Conservation (phyloP, 2,797 vertebrate genomes). For the Anableps anableps region DNA sequence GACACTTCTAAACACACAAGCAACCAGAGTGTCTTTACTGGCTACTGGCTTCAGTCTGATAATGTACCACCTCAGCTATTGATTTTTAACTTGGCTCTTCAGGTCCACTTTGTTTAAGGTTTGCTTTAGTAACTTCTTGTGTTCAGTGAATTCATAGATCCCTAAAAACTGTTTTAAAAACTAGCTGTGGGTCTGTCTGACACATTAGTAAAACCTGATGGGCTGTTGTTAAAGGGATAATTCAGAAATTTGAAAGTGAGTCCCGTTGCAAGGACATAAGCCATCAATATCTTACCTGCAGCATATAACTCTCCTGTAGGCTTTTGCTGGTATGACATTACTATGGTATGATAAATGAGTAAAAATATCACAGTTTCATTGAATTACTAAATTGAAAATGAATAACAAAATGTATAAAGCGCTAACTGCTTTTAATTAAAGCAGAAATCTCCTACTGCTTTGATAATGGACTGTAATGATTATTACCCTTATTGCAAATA, state of each 20-base stretch:
- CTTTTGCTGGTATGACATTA: too few species aligned
- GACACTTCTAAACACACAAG: constrained; percentile 54
- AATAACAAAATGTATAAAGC: too few species aligned
- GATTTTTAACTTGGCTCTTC: constrained; percentile 34
- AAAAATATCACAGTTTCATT: too few species aligned
- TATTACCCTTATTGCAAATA: too few species aligned
- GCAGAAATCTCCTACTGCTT: too few species aligned
- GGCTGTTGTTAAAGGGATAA: background rate
- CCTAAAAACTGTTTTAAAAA: constrained; percentile 4
- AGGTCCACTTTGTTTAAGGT: background rate
- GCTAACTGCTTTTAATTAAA: too few species aligned
- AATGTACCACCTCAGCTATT: constrained; percentile 18
- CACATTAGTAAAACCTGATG: background rate
- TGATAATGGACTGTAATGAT: too few species aligned
- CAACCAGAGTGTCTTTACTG: constrained; percentile 19
- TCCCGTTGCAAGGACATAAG: background rate
- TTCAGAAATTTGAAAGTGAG: background rate
- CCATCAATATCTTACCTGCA: too few species aligned
- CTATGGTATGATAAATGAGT: too few species aligned
- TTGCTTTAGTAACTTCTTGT: constrained; percentile 16
- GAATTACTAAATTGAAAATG: too few species aligned
- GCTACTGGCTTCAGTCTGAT: constrained; percentile 43
- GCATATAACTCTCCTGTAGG: too few species aligned
- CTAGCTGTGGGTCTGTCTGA: background rate
- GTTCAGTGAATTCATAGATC: constrained; percentile 9